A percentile compares a stretch with the other conserved stretches of the same genome.
These are phyloP conservation scores for Coptotermes formosanus DNA, from an alignment of 1,140 invertebrate species.

Conservation along the genomic window DNA sequence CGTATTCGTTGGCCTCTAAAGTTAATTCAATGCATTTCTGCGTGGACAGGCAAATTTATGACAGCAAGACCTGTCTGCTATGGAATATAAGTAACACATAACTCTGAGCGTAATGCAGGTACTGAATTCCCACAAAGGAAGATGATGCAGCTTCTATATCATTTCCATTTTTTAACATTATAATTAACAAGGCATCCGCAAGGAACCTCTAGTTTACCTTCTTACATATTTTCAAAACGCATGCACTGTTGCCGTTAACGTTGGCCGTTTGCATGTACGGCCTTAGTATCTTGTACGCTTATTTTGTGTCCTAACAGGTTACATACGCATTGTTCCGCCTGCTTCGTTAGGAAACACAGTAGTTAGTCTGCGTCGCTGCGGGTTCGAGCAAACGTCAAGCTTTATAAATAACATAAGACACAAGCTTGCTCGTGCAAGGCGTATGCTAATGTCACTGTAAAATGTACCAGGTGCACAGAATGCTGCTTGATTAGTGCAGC, in stretches of 20 bases:
- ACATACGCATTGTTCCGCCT: background rate
- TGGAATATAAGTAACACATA: background rate
- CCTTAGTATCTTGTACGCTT: background rate
- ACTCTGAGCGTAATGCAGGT: background rate
- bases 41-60: background rate
- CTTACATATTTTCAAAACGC: background rate
- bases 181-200: background rate
- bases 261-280: background rate
- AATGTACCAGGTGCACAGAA: background rate
- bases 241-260: background rate
- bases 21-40: background rate
- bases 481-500: background rate
- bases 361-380: too few relatives aligned
- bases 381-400: background rate
- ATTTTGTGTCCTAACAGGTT: background rate
- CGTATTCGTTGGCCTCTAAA: background rate
- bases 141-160: background rate
- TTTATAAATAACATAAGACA: background rate
- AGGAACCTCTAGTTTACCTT: background rate
- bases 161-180: background rate
- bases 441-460: background rate
- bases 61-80: background rate
- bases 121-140: background rate
- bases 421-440: background rate
- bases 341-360: background rate